phyloP scores from a whole-genome alignment of 2,888 invertebrate genomes.

The Zygaena filipendulae region DNA sequence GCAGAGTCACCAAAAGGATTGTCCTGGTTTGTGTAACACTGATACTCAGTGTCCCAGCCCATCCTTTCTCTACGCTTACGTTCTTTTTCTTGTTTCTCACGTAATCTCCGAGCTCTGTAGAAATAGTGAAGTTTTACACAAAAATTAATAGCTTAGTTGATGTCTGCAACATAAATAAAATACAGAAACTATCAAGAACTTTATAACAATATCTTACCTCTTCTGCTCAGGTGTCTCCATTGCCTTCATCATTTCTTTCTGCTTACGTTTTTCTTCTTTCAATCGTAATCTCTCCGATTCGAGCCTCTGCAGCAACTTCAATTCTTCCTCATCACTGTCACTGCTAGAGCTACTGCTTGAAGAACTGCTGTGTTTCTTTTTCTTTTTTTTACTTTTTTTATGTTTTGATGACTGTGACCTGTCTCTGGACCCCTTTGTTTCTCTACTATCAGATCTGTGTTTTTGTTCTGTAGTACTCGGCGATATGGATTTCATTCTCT shows the following conservation, averaged over 20 bases:
- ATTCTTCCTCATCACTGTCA: slow-evolving; percentile 61
- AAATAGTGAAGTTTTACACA: too few relatives aligned
- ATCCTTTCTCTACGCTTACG: slow-evolving; percentile 87
- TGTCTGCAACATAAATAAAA: too few relatives aligned
- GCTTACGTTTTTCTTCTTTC: slow-evolving; percentile 72
- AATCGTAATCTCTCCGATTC: slow-evolving; percentile 76
- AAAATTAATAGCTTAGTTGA: slow-evolving; percentile 1
- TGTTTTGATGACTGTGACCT: slow-evolving; percentile 26
- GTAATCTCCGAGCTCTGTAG: slow-evolving; percentile 75
- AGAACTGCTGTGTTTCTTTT: slow-evolving; percentile 29
- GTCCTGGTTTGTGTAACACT: slow-evolving; percentile 97
- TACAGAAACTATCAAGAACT: too few relatives aligned
- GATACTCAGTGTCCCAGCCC: slow-evolving; percentile 98
- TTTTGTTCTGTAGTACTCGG: too few relatives aligned
- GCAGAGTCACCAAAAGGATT: slow-evolving; percentile 99
- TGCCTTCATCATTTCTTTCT: slow-evolving; percentile 84
- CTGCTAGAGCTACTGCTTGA: slow-evolving; percentile 43
- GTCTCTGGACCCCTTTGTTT: slow-evolving; percentile 20
- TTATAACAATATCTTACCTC: too few relatives aligned
- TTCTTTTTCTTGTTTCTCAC: slow-evolving; percentile 93
- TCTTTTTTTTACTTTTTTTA: slow-evolving; percentile 37
- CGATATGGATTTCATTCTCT: too few relatives aligned
- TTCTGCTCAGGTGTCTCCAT: slow-evolving; percentile 97
- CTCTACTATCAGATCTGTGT: slow-evolving; percentile 29
- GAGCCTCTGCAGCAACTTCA: slow-evolving; percentile 76